phyloP scores from a whole-genome alignment of 2,888 invertebrate genomes.

The Lasiommata megera region DNA sequence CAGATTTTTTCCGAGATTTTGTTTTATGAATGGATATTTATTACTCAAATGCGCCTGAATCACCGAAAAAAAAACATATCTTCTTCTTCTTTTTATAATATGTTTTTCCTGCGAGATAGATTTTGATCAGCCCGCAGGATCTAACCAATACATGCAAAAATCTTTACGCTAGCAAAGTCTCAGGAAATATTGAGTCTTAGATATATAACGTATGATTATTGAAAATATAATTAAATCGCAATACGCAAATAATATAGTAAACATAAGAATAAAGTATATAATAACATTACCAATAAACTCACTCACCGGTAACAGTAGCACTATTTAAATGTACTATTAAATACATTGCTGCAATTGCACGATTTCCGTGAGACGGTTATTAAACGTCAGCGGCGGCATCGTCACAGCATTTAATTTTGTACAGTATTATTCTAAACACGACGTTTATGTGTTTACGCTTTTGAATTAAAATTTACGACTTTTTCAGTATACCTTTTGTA shows the following conservation, averaged over 20 bases:
- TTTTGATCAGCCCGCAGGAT: too few species aligned
- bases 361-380: constrained; percentile 50
- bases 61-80: too few species aligned
- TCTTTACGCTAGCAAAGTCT: too few species aligned
- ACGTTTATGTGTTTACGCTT: constrained; percentile 20
- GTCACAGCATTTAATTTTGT: constrained; percentile 22
- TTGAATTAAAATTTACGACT: constrained; percentile 14
- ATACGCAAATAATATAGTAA: constrained; percentile 6
- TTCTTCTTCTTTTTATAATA: too few species aligned
- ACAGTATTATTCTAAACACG: constrained; percentile 18
- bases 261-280: constrained; percentile 12
- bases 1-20: too few species aligned
- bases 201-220: too few species aligned
- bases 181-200: too few species aligned
- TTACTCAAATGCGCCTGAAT: too few species aligned
- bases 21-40: too few species aligned
- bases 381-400: constrained; percentile 32
- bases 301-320: constrained; percentile 47
- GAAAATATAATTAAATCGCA: neutral
- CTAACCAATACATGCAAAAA: too few species aligned
- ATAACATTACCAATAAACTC: constrained; percentile 52
- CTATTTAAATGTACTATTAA: constrained; percentile 51
- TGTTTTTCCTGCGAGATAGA: too few species aligned
- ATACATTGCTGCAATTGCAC: constrained; percentile 52
- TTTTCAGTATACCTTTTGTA: constrained; percentile 3